Conservation (phyloP, 2,797 vertebrate species). For the Acropternis orthonyx region DNA sequence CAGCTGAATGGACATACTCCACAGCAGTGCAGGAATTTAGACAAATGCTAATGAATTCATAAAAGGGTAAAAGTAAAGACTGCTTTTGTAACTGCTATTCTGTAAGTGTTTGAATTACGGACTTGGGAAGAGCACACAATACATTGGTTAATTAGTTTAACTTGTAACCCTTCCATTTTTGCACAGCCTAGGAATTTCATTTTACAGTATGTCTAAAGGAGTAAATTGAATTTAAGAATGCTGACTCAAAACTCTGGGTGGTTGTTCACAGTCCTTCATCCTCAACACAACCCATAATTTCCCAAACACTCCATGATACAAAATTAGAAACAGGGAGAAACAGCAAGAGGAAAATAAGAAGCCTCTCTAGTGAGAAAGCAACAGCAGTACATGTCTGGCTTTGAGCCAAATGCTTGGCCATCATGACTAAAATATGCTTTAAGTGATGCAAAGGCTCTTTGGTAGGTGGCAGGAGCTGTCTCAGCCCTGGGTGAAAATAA, state of each 20-base stretch:
- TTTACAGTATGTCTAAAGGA: not conserved
- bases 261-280: not conserved
- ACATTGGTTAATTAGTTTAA: not conserved
- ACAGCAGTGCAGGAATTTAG: not conserved
- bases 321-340: not conserved
- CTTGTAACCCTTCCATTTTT: not conserved
- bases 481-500: not conserved
- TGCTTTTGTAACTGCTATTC: not conserved
- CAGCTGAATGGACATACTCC: not conserved
- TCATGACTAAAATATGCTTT: not conserved
- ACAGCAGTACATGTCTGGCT: not conserved
- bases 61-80: not conserved
- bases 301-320: not conserved
- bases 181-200: not conserved
- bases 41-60: not conserved
- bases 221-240: not conserved
- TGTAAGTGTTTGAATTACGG: not conserved
- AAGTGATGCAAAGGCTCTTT: not conserved
- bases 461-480: not conserved
- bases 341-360: not conserved
- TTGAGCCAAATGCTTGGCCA: not conserved
- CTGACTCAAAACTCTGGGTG: not conserved
- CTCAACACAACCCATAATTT: not conserved
- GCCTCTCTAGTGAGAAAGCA: not conserved
- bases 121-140: not conserved